A percentile compares a stretch with the other conserved stretches of the same genome.
Conservation (phyloP, 2,888 invertebrate genomes). For the Hymenopus coronatus region DNA sequence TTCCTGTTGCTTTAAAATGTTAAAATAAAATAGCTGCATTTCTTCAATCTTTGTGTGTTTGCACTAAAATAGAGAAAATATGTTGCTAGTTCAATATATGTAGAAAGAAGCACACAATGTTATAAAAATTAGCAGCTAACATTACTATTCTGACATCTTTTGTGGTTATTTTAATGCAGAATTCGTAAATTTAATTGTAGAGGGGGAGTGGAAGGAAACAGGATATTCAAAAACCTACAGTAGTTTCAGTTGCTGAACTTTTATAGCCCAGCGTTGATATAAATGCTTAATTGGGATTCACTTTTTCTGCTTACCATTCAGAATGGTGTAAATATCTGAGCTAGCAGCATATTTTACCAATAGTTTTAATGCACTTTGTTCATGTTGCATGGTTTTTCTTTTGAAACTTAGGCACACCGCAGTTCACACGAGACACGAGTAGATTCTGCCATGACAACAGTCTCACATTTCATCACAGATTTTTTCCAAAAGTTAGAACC, state of each 20-base stretch:
- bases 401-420: conserved; percentile 12
- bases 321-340: not conserved
- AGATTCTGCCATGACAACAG: conserved; percentile 1
- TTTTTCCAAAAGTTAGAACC: conserved; percentile 18
- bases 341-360: not conserved
- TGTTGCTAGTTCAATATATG: not conserved
- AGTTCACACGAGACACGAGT: conserved; percentile 17
- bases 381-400: conserved; percentile 25
- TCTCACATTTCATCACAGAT: conserved; percentile 20
- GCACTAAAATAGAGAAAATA: not conserved
- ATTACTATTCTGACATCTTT: too few species aligned
- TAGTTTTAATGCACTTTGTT: conserved; percentile 1
- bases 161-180: too few species aligned
- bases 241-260: too few species aligned
- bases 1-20: not conserved
- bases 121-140: too few species aligned
- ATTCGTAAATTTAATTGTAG: too few species aligned
- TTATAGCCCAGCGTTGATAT: too few species aligned
- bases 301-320: not conserved
- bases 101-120: not conserved
- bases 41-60: not conserved
- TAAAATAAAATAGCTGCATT: not conserved
- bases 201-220: too few species aligned
- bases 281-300: too few species aligned
- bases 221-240: too few species aligned